Conservation (phyloP, 2,797 vertebrate species). For the Gila robusta region DNA sequence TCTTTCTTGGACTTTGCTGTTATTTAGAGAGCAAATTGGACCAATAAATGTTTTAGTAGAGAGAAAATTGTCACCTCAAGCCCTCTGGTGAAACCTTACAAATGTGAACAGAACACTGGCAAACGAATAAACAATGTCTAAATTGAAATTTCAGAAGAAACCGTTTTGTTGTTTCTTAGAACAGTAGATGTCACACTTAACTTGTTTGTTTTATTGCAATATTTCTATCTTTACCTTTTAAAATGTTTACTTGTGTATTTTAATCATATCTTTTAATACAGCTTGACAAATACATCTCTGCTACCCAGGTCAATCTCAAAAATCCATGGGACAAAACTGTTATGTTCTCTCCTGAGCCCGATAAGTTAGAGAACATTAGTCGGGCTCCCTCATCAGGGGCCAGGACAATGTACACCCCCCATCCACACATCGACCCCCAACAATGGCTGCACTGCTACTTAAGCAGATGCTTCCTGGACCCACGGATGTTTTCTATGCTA, state of each 20-base stretch:
- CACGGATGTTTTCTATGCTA: slow-evolving; percentile 5
- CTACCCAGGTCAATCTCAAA: not conserved
- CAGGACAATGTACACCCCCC: not conserved
- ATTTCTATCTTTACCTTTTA: not conserved
- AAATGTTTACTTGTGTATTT: not conserved
- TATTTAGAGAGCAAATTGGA: slow-evolving; percentile 49
- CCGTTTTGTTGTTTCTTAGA: slow-evolving; percentile 18
- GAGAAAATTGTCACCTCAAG: slow-evolving; percentile 29
- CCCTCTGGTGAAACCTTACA: slow-evolving; percentile 20
- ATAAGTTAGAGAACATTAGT: not conserved
- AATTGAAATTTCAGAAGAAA: slow-evolving; percentile 28
- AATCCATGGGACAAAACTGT: not conserved
- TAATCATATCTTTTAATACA: not conserved
- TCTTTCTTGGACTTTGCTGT: slow-evolving; percentile 42
- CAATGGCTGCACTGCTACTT: not conserved
- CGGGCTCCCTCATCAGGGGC: not conserved
- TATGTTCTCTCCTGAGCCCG: not conserved
- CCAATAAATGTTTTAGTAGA: slow-evolving; percentile 48
- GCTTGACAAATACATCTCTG: not conserved
- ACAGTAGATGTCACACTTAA: not conserved
- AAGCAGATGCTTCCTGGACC: not conserved
- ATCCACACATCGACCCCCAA: not conserved
- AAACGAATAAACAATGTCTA: slow-evolving; percentile 44
- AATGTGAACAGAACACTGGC: slow-evolving; percentile 20
- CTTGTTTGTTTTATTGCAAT: not conserved